These are phyloP conservation scores for Chrysodeixis includens DNA, from an alignment of 2,888 invertebrate genomes.

Conservation along the genomic window DNA sequence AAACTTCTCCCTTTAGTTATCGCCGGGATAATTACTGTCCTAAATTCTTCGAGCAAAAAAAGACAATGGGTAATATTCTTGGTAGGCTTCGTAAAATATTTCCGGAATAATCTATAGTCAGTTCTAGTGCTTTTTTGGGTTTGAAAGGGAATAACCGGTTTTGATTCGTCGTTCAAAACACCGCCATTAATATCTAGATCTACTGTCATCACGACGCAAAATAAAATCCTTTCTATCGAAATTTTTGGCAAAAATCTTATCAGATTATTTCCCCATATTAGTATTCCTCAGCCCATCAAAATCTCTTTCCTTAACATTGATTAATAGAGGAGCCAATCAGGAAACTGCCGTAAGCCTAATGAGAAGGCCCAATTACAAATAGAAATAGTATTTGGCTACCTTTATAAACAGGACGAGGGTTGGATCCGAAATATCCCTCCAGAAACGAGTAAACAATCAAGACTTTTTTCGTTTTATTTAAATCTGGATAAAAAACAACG, in stretches of 20 bases:
- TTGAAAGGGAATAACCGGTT: conserved; percentile 5
- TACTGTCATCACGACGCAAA: conserved; percentile 41
- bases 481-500: conserved; percentile 60
- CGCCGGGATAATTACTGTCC: conserved; percentile 34
- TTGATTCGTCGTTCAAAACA: conserved; percentile 8
- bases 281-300: background rate
- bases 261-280: conserved; percentile 22
- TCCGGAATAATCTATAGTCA: background rate
- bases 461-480: conserved; percentile 54
- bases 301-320: background rate
- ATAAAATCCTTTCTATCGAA: conserved; percentile 43
- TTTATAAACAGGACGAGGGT: conserved; percentile 54
- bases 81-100: background rate
- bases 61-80: conserved; percentile 13
- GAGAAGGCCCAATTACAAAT: conserved; percentile 64
- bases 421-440: conserved; percentile 61
- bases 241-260: conserved; percentile 35
- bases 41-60: conserved; percentile 18
- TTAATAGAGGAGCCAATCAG: conserved; percentile 30
- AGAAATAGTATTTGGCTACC: conserved; percentile 56
- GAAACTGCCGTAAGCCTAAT: conserved; percentile 47
- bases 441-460: conserved; percentile 61
- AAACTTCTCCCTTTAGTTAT: conserved; percentile 47
- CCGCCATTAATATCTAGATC: conserved; percentile 18
- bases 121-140: background rate